phyloP scores from a whole-genome alignment of 2,888 invertebrate species.

The Sinopyrophorus schimmeli region DNA sequence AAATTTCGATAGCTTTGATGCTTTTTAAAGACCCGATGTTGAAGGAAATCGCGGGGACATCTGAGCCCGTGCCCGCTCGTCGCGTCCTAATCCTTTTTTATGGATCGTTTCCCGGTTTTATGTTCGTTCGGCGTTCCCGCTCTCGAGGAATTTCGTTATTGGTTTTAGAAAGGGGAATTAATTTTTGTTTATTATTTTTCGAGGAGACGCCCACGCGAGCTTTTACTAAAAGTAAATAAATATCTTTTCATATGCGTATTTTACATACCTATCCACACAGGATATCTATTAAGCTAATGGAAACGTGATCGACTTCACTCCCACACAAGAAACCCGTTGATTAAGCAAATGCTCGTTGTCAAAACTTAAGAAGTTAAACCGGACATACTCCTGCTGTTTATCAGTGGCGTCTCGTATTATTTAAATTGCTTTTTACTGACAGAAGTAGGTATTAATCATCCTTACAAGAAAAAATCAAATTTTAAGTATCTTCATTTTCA shows the following conservation, averaged over 20 bases:
- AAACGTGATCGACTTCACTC: slow-evolving; percentile 24
- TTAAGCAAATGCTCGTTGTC: slow-evolving; percentile 16
- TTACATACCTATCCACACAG: slow-evolving; percentile 7
- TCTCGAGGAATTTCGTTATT: no score
- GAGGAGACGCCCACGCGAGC: slow-evolving; percentile 6
- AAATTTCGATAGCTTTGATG: slow-evolving; percentile 14
- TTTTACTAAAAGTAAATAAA: slow-evolving; percentile 12
- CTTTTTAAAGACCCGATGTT: slow-evolving; percentile 15
- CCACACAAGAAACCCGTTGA: slow-evolving; percentile 18
- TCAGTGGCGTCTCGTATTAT: slow-evolving; percentile 16
- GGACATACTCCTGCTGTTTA: slow-evolving; percentile 19
- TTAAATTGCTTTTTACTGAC: background rate
- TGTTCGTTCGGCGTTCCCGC: no score
- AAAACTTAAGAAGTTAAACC: slow-evolving; percentile 17
- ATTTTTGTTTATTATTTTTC: slow-evolving; percentile 1
- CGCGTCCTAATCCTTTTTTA: background rate
- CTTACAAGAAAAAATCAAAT: no score
- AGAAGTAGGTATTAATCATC: no score
- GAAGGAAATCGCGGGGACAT: slow-evolving; percentile 11
- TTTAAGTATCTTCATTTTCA: background rate
- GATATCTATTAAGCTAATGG: slow-evolving; percentile 12
- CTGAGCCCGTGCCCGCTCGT: background rate
- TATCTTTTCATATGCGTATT: slow-evolving; percentile 7
- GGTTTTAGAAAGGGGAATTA: no score
- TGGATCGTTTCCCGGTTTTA: no score